These are phyloP conservation scores for Agrochola litura DNA, from an alignment of 2,888 invertebrate genomes.

Conservation along the genomic window DNA sequence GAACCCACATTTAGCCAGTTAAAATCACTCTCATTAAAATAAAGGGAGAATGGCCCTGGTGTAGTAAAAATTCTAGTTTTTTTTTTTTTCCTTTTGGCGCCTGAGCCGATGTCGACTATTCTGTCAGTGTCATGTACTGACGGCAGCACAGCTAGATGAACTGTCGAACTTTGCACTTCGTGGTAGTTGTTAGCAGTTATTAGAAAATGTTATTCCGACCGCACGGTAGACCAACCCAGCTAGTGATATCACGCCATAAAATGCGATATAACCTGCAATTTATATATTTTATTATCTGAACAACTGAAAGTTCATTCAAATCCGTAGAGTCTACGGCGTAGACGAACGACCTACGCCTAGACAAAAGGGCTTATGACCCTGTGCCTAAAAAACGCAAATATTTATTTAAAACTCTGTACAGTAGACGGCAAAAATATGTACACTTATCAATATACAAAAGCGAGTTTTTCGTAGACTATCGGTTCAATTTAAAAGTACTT, in stretches of 20 bases:
- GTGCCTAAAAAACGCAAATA: constrained; percentile 33
- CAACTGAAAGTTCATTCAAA: constrained; percentile 20
- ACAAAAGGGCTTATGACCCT: constrained; percentile 14
- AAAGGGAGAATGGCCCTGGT: not conserved
- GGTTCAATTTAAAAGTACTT: not conserved
- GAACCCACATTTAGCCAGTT: not conserved
- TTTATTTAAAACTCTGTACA: constrained; percentile 48
- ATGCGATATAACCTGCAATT: not conserved
- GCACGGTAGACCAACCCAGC: not conserved
- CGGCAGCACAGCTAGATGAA: no score
- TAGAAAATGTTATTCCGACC: not conserved
- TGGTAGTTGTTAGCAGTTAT: no score
- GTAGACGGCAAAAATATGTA: not conserved
- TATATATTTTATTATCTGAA: no score
- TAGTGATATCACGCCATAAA: not conserved
- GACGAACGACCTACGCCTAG: not conserved
- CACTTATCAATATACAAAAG: not conserved
- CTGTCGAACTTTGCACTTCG: no score
- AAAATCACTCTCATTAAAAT: not conserved
- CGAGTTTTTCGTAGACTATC: not conserved
- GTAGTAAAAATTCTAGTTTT: no score
- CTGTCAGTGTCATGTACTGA: no score
- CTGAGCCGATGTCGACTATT: no score
- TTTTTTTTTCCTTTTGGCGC: no score
- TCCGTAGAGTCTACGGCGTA: constrained; percentile 1